Evolutionary conservation across 2,888 invertebrate genomes (phyloP).

Genomic region (Nebria brevicollis): DNA sequence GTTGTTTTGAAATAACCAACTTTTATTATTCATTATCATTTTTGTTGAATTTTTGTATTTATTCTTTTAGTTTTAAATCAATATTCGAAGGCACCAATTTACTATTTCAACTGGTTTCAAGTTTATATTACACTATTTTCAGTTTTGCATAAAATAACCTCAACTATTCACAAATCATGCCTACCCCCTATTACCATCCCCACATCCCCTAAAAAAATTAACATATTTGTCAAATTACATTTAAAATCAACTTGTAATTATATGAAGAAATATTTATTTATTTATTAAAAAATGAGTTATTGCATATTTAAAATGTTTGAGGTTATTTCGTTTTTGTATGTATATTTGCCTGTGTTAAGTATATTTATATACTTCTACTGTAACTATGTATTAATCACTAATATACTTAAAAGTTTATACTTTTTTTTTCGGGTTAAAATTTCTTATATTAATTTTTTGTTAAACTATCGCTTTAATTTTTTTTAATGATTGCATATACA

Average conservation of each 20-base stretch:
- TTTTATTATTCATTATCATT: constrained; percentile 4
- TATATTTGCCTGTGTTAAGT: constrained; percentile 20
- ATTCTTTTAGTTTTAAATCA: constrained; percentile 22
- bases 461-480: constrained; percentile 9
- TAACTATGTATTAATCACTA: constrained; percentile 32
- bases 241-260: too few species aligned
- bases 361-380: constrained; percentile 21
- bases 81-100: constrained; percentile 43
- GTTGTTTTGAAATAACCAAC: constrained; percentile 30
- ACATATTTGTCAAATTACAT: too few species aligned
- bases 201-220: too few species aligned
- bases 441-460: background rate
- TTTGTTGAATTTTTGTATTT: constrained; percentile 12
- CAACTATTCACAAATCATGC: constrained; percentile 6
- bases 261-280: too few species aligned
- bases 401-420: constrained; percentile 32
- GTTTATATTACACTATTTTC: constrained; percentile 30
- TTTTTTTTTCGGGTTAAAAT: constrained; percentile 29
- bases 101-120: constrained; percentile 42
- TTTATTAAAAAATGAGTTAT: background rate
- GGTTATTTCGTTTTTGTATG: constrained; percentile 7
- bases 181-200: background rate
- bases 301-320: constrained; percentile 3
- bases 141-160: constrained; percentile 12
- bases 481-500: constrained; percentile 27